A percentile compares a stretch with the other conserved stretches of the same genome.
phyloP scores from a whole-genome alignment of 2,888 invertebrate species.

The Malachius bipustulatus region DNA sequence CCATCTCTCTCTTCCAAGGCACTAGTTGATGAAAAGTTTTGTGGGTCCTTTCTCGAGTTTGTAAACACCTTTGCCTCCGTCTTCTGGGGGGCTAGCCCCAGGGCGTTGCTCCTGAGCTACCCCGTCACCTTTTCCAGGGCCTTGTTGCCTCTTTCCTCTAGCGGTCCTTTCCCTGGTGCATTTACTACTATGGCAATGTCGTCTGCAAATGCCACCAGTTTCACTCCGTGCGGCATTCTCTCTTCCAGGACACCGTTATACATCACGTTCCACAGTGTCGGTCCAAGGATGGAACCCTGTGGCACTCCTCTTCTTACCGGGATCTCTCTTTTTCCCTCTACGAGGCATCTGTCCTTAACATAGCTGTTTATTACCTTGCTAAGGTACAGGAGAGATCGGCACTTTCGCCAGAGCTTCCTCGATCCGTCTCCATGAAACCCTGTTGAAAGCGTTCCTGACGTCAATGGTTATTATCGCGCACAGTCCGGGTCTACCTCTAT shows the following conservation, averaged over 20 bases:
- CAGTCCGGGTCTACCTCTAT: no score
- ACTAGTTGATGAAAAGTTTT: no score
- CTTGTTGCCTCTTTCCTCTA: not conserved
- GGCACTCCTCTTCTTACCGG: conserved; percentile 8
- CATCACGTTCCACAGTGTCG: no score
- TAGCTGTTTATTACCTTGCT: no score
- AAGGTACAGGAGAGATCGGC: no score
- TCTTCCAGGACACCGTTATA: conserved; percentile 8
- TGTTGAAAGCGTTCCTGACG: no score
- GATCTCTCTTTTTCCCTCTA: not conserved
- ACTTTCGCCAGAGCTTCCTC: no score
- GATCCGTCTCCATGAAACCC: no score
- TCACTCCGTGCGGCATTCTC: conserved; percentile 4
- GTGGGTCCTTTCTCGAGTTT: not conserved
- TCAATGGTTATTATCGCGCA: no score
- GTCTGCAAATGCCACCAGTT: not conserved
- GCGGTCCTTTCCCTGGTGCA: not conserved
- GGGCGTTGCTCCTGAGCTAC: not conserved
- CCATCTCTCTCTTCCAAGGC: no score
- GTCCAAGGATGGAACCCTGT: conserved; percentile 12
- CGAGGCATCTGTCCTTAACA: no score
- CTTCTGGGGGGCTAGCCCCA: no score
- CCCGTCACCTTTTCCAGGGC: not conserved
- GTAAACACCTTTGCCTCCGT: not conserved
- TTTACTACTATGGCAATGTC: not conserved